Evolutionary conservation across 1,140 invertebrate genomes (phyloP).

Genomic region (Nautilus pompilius): DNA sequence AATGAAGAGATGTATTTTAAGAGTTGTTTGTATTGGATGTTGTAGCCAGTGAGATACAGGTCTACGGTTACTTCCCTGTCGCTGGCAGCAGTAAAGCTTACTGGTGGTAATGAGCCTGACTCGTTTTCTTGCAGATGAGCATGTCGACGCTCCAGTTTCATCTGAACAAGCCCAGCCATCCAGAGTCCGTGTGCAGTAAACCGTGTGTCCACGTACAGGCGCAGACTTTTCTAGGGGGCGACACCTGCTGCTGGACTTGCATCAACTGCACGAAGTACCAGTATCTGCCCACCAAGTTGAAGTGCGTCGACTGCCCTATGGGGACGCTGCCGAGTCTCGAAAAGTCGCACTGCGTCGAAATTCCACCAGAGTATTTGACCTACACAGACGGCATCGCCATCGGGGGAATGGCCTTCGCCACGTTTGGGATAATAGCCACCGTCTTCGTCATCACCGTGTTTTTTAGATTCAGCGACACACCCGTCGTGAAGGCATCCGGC

Average conservation of each 20-base stretch:
- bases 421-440: constrained; percentile 50
- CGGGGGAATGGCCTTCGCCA: constrained; percentile 68
- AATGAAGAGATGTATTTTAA: too few relatives aligned
- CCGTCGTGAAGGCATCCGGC: constrained; percentile 54
- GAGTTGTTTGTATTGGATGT: too few relatives aligned
- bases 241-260: constrained; percentile 94
- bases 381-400: constrained; percentile 71
- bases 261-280: constrained; percentile 87
- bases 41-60: too few relatives aligned
- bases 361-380: constrained; percentile 80
- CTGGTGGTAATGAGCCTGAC: neutral
- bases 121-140: constrained; percentile 25
- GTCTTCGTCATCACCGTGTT: constrained; percentile 32
- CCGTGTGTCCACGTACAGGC: constrained; percentile 83
- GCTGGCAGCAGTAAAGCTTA: neutral
- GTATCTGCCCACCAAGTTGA: constrained; percentile 73
- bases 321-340: constrained; percentile 77
- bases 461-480: constrained; percentile 43
- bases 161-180: constrained; percentile 66
- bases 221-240: constrained; percentile 85
- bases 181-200: constrained; percentile 83
- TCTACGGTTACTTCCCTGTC: neutral
- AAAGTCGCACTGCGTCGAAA: constrained; percentile 71
- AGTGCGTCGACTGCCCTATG: constrained; percentile 75
- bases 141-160: constrained; percentile 39